Evolutionary conservation across 2,113 vertebrate genomes (phyloP), one percentile per base, ranked within the genome.

Genomic region (Speoplatyrhinus poulsoni): DNA sequence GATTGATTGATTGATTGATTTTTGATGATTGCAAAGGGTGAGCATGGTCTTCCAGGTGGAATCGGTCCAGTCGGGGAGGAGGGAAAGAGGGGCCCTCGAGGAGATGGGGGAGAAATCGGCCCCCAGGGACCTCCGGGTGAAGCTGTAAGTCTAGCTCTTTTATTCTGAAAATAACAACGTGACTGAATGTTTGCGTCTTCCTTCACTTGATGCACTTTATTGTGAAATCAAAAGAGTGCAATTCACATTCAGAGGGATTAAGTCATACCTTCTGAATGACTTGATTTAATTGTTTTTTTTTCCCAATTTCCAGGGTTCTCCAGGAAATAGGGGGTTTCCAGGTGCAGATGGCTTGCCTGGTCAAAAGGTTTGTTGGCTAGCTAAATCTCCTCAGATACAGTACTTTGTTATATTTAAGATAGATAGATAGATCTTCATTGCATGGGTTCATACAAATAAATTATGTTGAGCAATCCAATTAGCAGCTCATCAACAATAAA

Each of bases 261-360:
- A 26, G 26, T 26, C 1, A 26, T 26, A 26, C 26, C 26, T 26
- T 26, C 26, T 26, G 26, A 26, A 26, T 26, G 1, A 26, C 2
- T 26, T 26, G 26, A 26, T 26, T 26, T 26, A 26, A 26, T 3
- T 3, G 26, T 26, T 2, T 2, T 54, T 54, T 16, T 32, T 19
- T 63, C n/a, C n/a, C 11, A 16, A 41, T 50, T 48, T 61, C 59
- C 46, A 99, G 98, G 98, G 98, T 75, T 78, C 94, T 87, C 95
- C 96, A 65, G 98, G 98, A 71, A 97, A 96, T 61, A 91, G 98
- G 78, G 98, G 98, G 3, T 99, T 99, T 86, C 95, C 96, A 33
- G 98, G 98, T 69, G 93, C 94, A 47, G 98, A 99, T 80, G 97
- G 98, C 49, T 91, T 99, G 69, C 94, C 95, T 70, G 98, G 98